Evolutionary conservation across 1,140 invertebrate species (phyloP).

Genomic region (Drosophila kikkawai): DNA sequence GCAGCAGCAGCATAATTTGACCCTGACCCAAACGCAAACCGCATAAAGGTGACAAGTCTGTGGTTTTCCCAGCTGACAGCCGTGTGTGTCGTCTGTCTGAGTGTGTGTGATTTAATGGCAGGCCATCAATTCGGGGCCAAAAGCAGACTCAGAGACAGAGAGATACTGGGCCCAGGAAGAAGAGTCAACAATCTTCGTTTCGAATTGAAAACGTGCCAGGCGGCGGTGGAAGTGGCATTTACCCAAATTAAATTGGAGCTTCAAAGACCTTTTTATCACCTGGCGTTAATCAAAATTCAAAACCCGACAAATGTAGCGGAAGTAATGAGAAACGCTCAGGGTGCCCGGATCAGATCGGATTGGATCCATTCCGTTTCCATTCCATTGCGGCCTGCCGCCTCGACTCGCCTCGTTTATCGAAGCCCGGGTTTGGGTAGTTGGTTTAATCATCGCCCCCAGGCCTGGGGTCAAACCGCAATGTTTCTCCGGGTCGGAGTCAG

Average conservation of each 20-base stretch:
- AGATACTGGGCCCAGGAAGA: not conserved
- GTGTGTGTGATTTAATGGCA: slow-evolving; percentile 62
- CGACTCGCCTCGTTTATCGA: slow-evolving; percentile 32
- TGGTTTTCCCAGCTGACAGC: slow-evolving; percentile 50
- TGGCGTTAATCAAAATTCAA: slow-evolving; percentile 69
- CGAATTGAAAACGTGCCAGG: slow-evolving; percentile 51
- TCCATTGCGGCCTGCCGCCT: slow-evolving; percentile 24
- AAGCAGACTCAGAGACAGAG: slow-evolving; percentile 1
- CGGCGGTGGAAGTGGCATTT: slow-evolving; percentile 34
- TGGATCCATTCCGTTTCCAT: slow-evolving; percentile 33
- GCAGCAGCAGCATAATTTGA: slow-evolving; percentile 39
- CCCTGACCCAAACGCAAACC: slow-evolving; percentile 26
- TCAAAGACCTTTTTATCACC: slow-evolving; percentile 65
- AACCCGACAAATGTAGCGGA: slow-evolving; percentile 60
- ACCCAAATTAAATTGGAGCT: slow-evolving; percentile 53
- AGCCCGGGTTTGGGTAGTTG: slow-evolving; percentile 29
- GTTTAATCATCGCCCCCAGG: slow-evolving; percentile 54
- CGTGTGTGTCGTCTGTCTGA: slow-evolving; percentile 9
- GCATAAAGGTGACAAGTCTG: slow-evolving; percentile 50
- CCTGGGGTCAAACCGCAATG: slow-evolving; percentile 49
- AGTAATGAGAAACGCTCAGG: slow-evolving; percentile 66
- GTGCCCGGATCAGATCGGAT: slow-evolving; percentile 43
- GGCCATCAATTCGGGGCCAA: slow-evolving; percentile 57
- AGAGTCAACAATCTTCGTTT: slow-evolving; percentile 33
- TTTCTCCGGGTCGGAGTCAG: slow-evolving; percentile 8